Evolutionary conservation across 2,888 invertebrate species (phyloP), one percentile per base, ranked within the genome.

Genomic region (Drosophila paranaensis): DNA sequence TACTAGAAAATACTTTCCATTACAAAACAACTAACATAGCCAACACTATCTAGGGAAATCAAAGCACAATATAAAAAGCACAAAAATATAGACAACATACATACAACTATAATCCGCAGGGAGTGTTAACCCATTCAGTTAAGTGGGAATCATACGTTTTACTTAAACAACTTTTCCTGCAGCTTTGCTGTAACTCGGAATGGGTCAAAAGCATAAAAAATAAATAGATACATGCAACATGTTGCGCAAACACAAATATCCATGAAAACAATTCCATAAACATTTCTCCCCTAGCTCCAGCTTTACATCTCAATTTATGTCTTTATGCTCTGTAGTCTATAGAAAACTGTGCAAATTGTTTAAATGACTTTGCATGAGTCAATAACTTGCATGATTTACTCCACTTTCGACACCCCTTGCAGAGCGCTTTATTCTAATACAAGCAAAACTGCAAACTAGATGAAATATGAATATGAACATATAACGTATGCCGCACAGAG

Each of bases 401-500:
- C 57, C 78, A 63, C 60, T 62, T 62, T 56, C 25, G 14, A 16
- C 60, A 40, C 51, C 51, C 35, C 42, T 35, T 37, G 35, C 56
- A n/a, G 8, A 33, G 45, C n/a, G 35, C 37, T 43, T 16, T 30
- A 60, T 74, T 80, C 77, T 77, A 79, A 77, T 71, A 50, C 64
- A 58, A 62, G 57, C 48, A 57, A 54, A 73, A 74, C 74, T 74
- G 57, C 56, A 74, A 79, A 77, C 78, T 81, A 77, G 72, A 79
- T 79, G 75, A 81, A 75, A 81, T 79, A 81, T 79, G 81, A 79
- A 81, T 81, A 81, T 81, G 75, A 81, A 78, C 75, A 60, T 74
- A 74, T 66, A 77, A 27, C 78, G 70, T 56, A 77, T 77, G 78
- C 51, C 40, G 48, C 39, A 48, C 69, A 40, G 10, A 10, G 27